Conservation (phyloP, 37 sponge, comb jelly and placozoan genomes). For the Hormiphora californensis region DNA sequence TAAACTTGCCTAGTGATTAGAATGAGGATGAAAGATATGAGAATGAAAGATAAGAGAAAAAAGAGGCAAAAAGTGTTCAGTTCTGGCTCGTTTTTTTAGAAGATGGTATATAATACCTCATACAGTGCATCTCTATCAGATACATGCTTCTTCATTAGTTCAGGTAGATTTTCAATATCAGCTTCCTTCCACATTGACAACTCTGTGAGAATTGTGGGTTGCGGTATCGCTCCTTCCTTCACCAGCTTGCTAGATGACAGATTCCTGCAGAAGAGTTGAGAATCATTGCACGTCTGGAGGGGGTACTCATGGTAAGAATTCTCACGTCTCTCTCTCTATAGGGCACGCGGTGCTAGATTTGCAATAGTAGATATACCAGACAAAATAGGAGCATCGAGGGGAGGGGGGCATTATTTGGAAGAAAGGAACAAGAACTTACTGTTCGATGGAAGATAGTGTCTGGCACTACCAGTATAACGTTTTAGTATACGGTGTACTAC, state of each 20-base stretch:
- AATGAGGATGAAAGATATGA: background rate
- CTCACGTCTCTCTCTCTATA: too few relatives aligned
- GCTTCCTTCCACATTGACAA: background rate
- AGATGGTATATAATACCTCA: background rate
- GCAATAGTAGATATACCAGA: too few relatives aligned
- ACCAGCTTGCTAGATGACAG: background rate
- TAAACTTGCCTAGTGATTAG: background rate
- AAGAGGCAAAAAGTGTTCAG: background rate
- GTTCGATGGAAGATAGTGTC: too few relatives aligned
- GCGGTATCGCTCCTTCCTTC: slow-evolving; percentile 13
- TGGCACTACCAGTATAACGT: too few relatives aligned
- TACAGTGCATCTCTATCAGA: slow-evolving; percentile 33
- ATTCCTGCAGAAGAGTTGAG: background rate
- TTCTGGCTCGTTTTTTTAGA: background rate
- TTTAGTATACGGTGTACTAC: too few relatives aligned
- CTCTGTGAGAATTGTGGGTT: slow-evolving; percentile 35
- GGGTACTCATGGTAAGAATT: too few relatives aligned
- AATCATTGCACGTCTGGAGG: too few relatives aligned
- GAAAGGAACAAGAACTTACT: too few relatives aligned
- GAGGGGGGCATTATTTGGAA: too few relatives aligned
- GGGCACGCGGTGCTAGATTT: too few relatives aligned
- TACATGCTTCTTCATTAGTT: background rate
- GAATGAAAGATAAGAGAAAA: background rate
- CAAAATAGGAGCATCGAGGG: too few relatives aligned
- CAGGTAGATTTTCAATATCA: background rate